A percentile compares a stretch with the other conserved stretches of the same genome.
Conservation (phyloP, 1,140 invertebrate species). For the Globodera rostochiensis region DNA sequence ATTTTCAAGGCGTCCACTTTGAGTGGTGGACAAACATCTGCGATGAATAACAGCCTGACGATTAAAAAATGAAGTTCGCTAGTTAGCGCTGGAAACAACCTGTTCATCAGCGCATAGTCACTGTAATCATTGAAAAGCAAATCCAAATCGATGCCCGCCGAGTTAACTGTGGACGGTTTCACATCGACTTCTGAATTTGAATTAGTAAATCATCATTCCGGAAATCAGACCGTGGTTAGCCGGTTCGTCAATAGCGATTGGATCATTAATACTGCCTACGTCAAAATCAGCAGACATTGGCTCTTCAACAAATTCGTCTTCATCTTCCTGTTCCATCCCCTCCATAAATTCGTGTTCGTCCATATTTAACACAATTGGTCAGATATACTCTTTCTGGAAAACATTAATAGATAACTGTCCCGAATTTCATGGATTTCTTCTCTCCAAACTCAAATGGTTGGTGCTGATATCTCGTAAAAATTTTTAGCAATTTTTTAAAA, state of each 20-base stretch:
- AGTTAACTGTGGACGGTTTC: constrained; percentile 34
- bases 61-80: neutral
- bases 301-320: constrained; percentile 36
- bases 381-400: too few relatives aligned
- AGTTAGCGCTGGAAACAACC: constrained; percentile 4
- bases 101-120: constrained; percentile 45
- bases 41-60: constrained; percentile 36
- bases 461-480: too few relatives aligned
- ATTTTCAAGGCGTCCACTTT: constrained; percentile 42
- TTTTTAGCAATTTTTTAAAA: too few relatives aligned
- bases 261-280: constrained; percentile 36
- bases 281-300: constrained; percentile 39
- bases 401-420: too few relatives aligned
- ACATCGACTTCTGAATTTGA: constrained; percentile 19
- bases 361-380: neutral
- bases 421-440: too few relatives aligned
- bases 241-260: constrained; percentile 33
- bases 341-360: constrained; percentile 14
- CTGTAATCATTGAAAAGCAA: constrained; percentile 37
- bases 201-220: neutral
- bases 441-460: too few relatives aligned
- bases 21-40: constrained; percentile 49
- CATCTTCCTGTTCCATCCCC: constrained; percentile 36
- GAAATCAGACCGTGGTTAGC: constrained; percentile 24
- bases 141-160: constrained; percentile 42